Conservation (phyloP, 2,888 invertebrate genomes). For the Alitta virens region DNA sequence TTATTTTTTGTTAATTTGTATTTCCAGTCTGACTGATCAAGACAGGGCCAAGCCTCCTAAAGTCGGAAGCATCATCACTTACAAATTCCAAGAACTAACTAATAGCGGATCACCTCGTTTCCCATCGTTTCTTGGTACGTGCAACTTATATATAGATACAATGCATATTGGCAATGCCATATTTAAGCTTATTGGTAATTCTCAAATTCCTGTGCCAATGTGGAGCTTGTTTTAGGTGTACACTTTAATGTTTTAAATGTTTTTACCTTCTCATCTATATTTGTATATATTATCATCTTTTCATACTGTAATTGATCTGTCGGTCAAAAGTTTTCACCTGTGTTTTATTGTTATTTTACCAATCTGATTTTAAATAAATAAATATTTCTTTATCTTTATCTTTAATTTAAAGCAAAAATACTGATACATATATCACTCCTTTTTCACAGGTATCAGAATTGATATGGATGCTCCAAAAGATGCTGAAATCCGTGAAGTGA, state of each 20-base stretch:
- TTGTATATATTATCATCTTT: too few species aligned
- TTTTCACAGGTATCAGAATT: constrained; percentile 43
- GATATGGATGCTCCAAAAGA: constrained; percentile 49
- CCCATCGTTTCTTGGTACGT: constrained; percentile 45
- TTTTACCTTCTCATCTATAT: not conserved
- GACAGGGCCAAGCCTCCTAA: constrained; percentile 48
- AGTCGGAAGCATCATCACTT: constrained; percentile 51
- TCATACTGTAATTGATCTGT: too few species aligned
- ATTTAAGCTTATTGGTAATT: too few species aligned
- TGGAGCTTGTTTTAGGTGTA: too few species aligned
- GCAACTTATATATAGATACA: not conserved
- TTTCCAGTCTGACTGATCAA: constrained; percentile 41
- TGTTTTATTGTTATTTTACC: too few species aligned
- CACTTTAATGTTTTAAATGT: not conserved
- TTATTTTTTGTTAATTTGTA: not conserved
- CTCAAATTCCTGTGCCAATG: not conserved
- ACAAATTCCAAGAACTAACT: constrained; percentile 51
- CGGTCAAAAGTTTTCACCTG: too few species aligned
- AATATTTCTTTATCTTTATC: too few species aligned
- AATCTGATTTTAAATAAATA: too few species aligned
- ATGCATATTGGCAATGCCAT: not conserved
- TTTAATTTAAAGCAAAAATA: too few species aligned
- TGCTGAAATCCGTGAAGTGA: constrained; percentile 32
- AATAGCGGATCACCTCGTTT: constrained; percentile 49
- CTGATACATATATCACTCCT: too few species aligned